Evolutionary conservation across 2,113 vertebrate species (phyloP), one percentile per base, ranked within the genome.

Genomic region (Catharus minimus): DNA sequence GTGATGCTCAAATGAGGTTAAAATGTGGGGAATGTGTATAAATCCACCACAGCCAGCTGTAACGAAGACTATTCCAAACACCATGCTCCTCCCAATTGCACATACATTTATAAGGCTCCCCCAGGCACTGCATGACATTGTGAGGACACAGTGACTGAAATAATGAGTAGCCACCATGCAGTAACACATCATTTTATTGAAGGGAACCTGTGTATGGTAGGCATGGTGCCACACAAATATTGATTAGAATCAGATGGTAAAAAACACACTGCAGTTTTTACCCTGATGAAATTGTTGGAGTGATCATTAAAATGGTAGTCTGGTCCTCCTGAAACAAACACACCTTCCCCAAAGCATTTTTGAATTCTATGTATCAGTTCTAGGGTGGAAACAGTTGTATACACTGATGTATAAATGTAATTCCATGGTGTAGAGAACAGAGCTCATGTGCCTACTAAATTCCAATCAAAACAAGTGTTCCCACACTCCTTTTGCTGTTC

Each of bases 211-310:
- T 72, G 73, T 84, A 57, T 77, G 68, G 86, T 61, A 87, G 86
- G 79, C 88, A 94, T 64, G 72, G 75, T 88, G 79, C 83, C 73
- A 86, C 72, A 17, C 26, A 74, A 79, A 91, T 86, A 95, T 78
- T 86, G 91, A 95, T 89, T 93, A 73, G 47, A 77, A 93, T 53
- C 83, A 95, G 88, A 90, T 90, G 88, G 81, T 81, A 79, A 92
- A 92, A 94, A 92, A 76, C 22, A n/a, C 76, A 39, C 38, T 78
- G 50, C 66, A 65, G 44, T 33, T 58, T 57, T 49, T 2, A 0
- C 33, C 73, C 79, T 33, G 33, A 83, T 69, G 80, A 64, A 67
- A 36, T 65, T 47, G 62, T 52, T 73, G 50, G n/a, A 88, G 16
- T 90, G 52, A 32, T 83, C 62, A 90, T 60, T 89, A 53, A 85